phyloP scores from a whole-genome alignment of 2,113 vertebrate species.

The Bufo bufo region DNA sequence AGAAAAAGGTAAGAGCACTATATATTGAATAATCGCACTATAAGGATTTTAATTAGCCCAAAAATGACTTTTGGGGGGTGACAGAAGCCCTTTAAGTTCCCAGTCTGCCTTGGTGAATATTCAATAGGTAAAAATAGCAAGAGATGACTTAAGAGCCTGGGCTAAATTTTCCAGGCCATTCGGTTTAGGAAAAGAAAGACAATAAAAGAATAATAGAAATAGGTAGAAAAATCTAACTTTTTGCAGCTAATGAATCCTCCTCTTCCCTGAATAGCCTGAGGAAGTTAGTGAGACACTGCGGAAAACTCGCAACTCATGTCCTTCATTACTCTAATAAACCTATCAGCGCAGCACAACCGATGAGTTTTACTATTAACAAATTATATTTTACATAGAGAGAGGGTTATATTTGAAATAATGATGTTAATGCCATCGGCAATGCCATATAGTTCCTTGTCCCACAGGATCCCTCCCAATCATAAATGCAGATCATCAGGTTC shows the following conservation, averaged over 20 bases:
- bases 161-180: not conserved
- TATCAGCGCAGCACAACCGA: slow-evolving; percentile 22
- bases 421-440: slow-evolving; percentile 27
- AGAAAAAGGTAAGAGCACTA: too few species aligned
- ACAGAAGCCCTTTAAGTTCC: too few species aligned
- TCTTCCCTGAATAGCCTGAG: slow-evolving; percentile 46
- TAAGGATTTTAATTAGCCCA: too few species aligned
- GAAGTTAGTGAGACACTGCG: slow-evolving; percentile 22
- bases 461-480: not conserved
- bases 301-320: slow-evolving; percentile 29
- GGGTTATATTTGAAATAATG: slow-evolving; percentile 45
- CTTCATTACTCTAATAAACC: slow-evolving; percentile 56
- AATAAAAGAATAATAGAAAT: slow-evolving; percentile 28
- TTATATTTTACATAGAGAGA: slow-evolving; percentile 44
- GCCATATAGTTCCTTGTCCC: slow-evolving; percentile 17
- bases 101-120: not conserved
- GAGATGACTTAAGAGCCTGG: not conserved
- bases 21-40: too few species aligned
- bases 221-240: slow-evolving; percentile 35
- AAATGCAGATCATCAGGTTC: not conserved
- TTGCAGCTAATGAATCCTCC: slow-evolving; percentile 45
- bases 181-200: not conserved
- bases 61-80: too few species aligned
- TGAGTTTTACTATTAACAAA: slow-evolving; percentile 34
- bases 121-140: slow-evolving; percentile 3